Base-by-base conservation (phyloP, 2,797 vertebrate species). In the Rhabdomys pumilio region DNA sequence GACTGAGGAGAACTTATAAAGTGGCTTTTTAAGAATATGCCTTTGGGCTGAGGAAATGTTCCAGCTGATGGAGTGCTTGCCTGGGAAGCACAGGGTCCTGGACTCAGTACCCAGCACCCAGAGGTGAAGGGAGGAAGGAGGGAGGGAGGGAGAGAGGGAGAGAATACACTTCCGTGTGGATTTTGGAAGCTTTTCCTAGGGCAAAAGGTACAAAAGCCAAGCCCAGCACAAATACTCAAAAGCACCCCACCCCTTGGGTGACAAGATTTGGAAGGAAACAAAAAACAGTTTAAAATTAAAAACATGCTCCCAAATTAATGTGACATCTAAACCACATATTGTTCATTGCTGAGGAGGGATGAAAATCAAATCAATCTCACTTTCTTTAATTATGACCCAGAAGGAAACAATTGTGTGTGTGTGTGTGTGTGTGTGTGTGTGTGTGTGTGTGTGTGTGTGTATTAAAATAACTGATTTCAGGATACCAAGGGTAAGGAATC, bases 381-480 rank as follows among this genome's bases (percentile, higher is more conserved):
- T 82, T 88, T 31, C 50, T 73, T 24, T 79, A 50, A 38, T 15
- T 84, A 63, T 73, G 47, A 94, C 59, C n/a, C 55, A 90, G 55
- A 79, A 79, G 6, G 65, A 79, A 94, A 90, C 0, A 24, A 19
- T 22, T 44, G 38, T 87, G 76, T 67, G 10, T 34, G 77, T 69
- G 47, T 92, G 61, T 8, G 24, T 41, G n/a, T 41, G 81, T 61
- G 57, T 44, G n/a, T 79, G 75, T 59, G 9, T n/a, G 73, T 73
- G 50, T 91, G 79, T 10, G 69, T 17, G 38, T 44, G 47, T 53
- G 75, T 73, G 13, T 24, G 75, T 73, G 44, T 90, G 76, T 6
- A 90, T 89, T 82, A 77, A 92, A 93, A 96, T 44, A 81, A 87
- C 9, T 63, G 72, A 96, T 38, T 89, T 92, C 79, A 87, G 57